Percentiles rank a stretch among this genome's conserved stretches.
phyloP scores from a whole-genome alignment of 92 coral and sea anemone genomes.

The Porites lobata region DNA sequence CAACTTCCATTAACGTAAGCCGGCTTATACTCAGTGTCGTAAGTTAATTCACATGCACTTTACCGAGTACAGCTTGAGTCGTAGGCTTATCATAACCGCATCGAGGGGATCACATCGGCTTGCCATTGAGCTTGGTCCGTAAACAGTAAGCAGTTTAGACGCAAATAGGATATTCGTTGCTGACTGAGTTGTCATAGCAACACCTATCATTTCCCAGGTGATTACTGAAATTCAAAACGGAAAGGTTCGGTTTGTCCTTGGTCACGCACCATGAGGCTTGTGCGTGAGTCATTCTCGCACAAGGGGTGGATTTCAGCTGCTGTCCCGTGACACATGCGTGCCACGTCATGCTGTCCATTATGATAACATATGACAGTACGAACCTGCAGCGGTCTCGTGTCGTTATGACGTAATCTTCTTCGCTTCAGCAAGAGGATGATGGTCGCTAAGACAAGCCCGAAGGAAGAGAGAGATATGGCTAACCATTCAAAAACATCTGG shows the following conservation, averaged over 20 bases:
- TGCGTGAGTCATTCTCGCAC: neutral
- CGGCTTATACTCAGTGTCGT: too few species aligned
- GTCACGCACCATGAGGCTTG: neutral
- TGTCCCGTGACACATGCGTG: neutral
- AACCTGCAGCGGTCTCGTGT: conserved; percentile 5
- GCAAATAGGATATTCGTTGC: too few species aligned
- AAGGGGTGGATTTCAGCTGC: conserved; percentile 17
- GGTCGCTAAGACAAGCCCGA: conserved; percentile 29
- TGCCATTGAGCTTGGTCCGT: too few species aligned
- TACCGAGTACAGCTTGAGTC: too few species aligned
- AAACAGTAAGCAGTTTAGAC: too few species aligned
- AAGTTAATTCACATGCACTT: too few species aligned
- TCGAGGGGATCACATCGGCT: too few species aligned
- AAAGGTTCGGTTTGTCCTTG: conserved; percentile 7
- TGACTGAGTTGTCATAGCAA: too few species aligned
- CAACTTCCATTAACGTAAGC: too few species aligned
- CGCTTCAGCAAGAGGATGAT: conserved; percentile 12
- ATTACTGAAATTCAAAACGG: neutral
- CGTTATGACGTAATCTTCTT: conserved; percentile 13
- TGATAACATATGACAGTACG: conserved; percentile 33
- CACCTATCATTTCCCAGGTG: neutral
- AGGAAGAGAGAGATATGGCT: conserved; percentile 7
- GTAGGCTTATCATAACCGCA: too few species aligned
- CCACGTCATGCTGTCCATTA: neutral
- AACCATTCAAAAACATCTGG: conserved; percentile 37